Conservation (phyloP, 1,140 invertebrate genomes). For the Drosophila nikananu region DNA sequence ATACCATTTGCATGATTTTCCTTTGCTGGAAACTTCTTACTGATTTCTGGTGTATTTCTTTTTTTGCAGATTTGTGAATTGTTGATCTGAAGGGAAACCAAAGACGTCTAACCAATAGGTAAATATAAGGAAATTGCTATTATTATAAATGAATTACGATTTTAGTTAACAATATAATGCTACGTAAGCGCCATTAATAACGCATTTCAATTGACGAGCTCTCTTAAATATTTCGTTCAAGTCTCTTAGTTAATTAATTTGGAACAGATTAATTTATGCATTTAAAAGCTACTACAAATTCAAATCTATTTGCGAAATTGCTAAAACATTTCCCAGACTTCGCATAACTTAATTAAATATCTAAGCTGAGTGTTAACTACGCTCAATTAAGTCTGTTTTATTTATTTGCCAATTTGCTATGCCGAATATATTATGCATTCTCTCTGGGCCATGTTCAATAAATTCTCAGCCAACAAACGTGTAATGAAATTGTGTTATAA, state of each 20-base stretch:
- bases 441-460: slow-evolving; percentile 10
- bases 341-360: slow-evolving; percentile 9
- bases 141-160: background rate
- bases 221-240: background rate
- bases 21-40: background rate
- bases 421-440: background rate
- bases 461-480: slow-evolving; percentile 16
- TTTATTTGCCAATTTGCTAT: slow-evolving; percentile 6
- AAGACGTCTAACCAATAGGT: slow-evolving; percentile 29
- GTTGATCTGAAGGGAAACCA: background rate
- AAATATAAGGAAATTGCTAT: background rate
- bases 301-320: background rate
- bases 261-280: background rate
- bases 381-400: slow-evolving; percentile 1
- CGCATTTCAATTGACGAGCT: background rate
- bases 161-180: background rate
- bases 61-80: slow-evolving; percentile 42
- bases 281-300: background rate
- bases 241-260: background rate
- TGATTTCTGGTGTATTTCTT: background rate
- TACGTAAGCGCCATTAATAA: background rate
- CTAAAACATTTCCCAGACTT: background rate
- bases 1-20: slow-evolving; percentile 17
- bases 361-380: background rate
- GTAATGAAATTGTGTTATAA: slow-evolving; percentile 34